A percentile compares a stretch with the other conserved stretches of the same genome.
Evolutionary conservation across 2,797 vertebrate genomes (phyloP).

Genomic region (Enoplosus armatus): DNA sequence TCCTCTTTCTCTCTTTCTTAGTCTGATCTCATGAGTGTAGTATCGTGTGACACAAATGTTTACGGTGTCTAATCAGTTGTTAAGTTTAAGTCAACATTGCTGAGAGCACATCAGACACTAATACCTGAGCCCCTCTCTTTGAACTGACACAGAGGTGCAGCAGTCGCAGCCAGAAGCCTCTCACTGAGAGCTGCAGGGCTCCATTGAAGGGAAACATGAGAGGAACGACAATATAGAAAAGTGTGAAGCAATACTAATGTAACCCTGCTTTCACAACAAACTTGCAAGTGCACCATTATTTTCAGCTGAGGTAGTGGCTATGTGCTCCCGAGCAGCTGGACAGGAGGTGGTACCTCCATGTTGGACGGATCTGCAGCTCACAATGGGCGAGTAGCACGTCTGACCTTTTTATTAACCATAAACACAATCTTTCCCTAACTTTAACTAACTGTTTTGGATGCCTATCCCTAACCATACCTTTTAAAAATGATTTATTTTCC

Average conservation of each 20-base stretch:
- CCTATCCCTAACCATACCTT: background rate
- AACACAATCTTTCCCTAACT: background rate
- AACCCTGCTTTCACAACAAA: conserved; percentile 40
- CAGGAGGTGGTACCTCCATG: background rate
- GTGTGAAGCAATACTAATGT: conserved; percentile 39
- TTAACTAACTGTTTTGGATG: background rate
- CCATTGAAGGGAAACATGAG: conserved; percentile 55
- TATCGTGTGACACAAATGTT: conserved; percentile 72
- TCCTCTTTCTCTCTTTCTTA: conserved; percentile 52
- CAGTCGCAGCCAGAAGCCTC: conserved; percentile 46
- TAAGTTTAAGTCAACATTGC: conserved; percentile 64
- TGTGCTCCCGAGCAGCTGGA: background rate
- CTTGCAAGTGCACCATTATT: background rate
- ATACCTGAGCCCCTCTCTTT: conserved; percentile 67
- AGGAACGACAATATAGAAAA: conserved; percentile 22
- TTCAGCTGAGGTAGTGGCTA: background rate
- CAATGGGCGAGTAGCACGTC: background rate
- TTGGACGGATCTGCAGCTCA: background rate
- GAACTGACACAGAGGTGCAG: conserved; percentile 47
- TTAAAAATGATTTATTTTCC: background rate
- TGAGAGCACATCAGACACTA: conserved; percentile 62
- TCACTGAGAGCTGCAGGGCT: conserved; percentile 41
- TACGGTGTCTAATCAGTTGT: conserved; percentile 72
- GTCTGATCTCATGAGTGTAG: conserved; percentile 74
- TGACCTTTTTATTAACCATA: background rate